Evolutionary conservation across 2,888 invertebrate genomes (phyloP).

Genomic region (Oscheius sp.): DNA sequence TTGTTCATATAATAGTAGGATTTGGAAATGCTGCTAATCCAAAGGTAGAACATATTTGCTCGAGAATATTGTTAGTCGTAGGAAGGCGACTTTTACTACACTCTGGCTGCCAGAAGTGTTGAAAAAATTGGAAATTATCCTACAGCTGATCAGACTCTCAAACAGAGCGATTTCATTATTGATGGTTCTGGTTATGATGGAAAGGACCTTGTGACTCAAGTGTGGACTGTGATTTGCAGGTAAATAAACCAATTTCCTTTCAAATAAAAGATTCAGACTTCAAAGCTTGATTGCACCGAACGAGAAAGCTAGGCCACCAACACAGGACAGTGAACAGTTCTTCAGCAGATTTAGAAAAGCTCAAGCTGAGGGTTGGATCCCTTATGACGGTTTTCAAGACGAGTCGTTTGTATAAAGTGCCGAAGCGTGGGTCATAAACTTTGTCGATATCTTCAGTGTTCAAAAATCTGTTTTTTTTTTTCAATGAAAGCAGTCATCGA

Average conservation of each 20-base stretch:
- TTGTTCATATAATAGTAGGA: conserved; percentile 2
- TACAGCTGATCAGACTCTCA: neutral
- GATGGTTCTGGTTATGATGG: neutral
- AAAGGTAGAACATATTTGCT: neutral
- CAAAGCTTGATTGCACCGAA: no score
- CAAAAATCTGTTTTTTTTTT: no score
- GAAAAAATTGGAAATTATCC: neutral
- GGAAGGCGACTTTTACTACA: conserved; percentile 6
- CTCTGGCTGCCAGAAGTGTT: neutral
- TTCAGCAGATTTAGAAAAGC: no score
- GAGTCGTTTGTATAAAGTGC: no score
- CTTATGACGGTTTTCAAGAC: no score
- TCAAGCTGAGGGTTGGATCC: no score
- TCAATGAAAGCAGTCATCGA: no score
- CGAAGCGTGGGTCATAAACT: no score
- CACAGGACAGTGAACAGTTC: no score
- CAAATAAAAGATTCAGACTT: no score
- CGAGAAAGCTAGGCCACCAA: no score
- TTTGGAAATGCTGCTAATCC: conserved; percentile 2
- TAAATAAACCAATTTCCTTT: neutral
- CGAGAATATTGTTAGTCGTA: neutral
- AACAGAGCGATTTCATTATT: neutral
- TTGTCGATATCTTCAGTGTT: no score
- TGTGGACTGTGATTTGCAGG: conserved; percentile 13
- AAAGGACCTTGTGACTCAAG: neutral